These are phyloP conservation scores for Drosophila anomalata DNA, from an alignment of 2,888 invertebrate species.

Conservation along the genomic window DNA sequence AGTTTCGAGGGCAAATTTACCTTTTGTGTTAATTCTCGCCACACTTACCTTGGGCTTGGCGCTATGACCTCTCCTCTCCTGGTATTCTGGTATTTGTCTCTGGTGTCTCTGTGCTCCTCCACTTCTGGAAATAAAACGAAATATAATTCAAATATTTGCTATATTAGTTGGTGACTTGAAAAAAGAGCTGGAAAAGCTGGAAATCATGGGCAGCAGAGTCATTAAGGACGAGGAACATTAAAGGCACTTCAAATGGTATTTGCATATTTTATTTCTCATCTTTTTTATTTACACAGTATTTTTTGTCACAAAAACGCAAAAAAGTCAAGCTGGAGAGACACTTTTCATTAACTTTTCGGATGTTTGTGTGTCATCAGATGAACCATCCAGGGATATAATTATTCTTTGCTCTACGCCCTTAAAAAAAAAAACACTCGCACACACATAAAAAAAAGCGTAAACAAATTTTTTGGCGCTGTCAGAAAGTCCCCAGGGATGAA, in stretches of 20 bases:
- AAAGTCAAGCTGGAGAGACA: not conserved
- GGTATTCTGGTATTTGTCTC: constrained; percentile 13
- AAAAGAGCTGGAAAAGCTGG: not conserved
- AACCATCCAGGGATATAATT: constrained; percentile 32
- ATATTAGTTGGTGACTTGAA: constrained; percentile 21
- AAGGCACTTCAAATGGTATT: constrained; percentile 43
- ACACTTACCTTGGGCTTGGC: constrained; percentile 21
- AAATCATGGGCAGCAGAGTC: constrained; percentile 4
- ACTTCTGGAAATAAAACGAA: constrained; percentile 28
- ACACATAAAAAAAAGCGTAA: constrained; percentile 24
- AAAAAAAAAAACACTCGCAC: not conserved
- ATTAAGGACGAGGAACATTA: constrained; percentile 24
- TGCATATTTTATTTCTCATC: constrained; percentile 43
- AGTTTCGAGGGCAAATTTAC: constrained; percentile 40
- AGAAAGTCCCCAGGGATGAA: constrained; percentile 47
- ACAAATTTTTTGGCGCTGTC: constrained; percentile 48
- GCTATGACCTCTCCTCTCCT: not conserved
- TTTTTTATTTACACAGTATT: constrained; percentile 11
- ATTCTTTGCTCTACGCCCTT: constrained; percentile 17
- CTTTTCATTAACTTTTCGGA: constrained; percentile 23
- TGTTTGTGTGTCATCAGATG: constrained; percentile 28
- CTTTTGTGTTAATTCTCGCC: constrained; percentile 43
- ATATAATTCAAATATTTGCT: constrained; percentile 43
- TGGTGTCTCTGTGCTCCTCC: not conserved
- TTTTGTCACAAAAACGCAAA: constrained; percentile 1